Evolutionary conservation across 2,113 vertebrate genomes (phyloP).

Genomic region (Microtus montanus): DNA sequence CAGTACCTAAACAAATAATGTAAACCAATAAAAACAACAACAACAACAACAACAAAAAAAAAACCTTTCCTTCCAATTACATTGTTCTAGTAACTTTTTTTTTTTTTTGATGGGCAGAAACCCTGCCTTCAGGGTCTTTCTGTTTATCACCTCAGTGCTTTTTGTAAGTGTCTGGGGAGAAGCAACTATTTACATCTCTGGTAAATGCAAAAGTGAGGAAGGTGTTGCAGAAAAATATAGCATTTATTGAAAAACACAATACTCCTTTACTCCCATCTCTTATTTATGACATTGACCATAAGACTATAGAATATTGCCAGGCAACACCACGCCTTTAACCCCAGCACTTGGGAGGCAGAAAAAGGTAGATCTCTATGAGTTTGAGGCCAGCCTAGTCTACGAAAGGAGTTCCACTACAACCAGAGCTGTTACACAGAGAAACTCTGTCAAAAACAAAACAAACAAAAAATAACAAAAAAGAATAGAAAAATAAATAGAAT

Average conservation of each 20-base stretch:
- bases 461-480: not conserved
- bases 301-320: not conserved
- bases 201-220: not conserved
- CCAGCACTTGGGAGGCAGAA: not conserved
- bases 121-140: constrained; percentile 23
- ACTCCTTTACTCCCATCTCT: not conserved
- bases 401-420: not conserved
- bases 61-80: not conserved
- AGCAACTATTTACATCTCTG: not conserved
- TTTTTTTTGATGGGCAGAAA: not conserved
- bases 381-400: not conserved
- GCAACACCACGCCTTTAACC: not conserved
- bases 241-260: not conserved
- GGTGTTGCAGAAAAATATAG: not conserved
- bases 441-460: not conserved
- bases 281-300: not conserved
- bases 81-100: not conserved
- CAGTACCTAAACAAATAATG: not conserved
- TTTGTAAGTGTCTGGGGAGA: not conserved
- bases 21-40: not conserved
- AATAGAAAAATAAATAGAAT: not conserved
- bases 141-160: not conserved
- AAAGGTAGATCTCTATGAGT: not conserved
- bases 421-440: not conserved
- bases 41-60: not conserved